A percentile compares a stretch with the other conserved stretches of the same genome.
Conservation (phyloP, 2,113 vertebrate species). For the Papio anubis region DNA sequence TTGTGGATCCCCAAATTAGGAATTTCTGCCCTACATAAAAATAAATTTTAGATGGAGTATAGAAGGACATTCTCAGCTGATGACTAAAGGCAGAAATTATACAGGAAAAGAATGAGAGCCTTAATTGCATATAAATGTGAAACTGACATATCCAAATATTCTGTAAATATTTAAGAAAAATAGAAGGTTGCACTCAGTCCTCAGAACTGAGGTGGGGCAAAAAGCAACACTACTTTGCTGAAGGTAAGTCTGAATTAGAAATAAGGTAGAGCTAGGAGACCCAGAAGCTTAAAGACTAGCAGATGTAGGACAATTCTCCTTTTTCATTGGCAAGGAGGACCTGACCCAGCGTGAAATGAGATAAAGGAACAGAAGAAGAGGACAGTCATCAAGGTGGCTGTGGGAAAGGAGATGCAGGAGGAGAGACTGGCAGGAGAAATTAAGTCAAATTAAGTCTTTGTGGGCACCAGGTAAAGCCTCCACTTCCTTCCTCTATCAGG, state of each 20-base stretch:
- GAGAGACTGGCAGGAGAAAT: background rate
- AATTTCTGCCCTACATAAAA: background rate
- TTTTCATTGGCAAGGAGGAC: background rate
- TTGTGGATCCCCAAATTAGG: background rate
- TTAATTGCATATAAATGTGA: background rate
- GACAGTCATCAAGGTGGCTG: background rate
- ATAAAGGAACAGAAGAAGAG: background rate
- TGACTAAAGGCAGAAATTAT: background rate
- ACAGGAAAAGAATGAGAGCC: background rate
- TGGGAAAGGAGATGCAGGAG: no score
- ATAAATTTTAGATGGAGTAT: background rate
- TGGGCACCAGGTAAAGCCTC: background rate
- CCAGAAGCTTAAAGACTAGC: background rate
- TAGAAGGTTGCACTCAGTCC: background rate
- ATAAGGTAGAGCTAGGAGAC: background rate
- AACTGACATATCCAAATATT: background rate
- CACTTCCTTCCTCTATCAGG: background rate
- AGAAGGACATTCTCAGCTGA: background rate
- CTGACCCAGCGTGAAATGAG: background rate
- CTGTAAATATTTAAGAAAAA: background rate
- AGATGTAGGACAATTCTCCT: background rate
- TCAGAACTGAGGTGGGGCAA: background rate
- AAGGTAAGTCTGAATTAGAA: background rate
- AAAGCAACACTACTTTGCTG: background rate
- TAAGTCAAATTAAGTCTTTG: background rate